phyloP scores from a whole-genome alignment of 2,888 invertebrate species.

The Diarsia rubi region DNA sequence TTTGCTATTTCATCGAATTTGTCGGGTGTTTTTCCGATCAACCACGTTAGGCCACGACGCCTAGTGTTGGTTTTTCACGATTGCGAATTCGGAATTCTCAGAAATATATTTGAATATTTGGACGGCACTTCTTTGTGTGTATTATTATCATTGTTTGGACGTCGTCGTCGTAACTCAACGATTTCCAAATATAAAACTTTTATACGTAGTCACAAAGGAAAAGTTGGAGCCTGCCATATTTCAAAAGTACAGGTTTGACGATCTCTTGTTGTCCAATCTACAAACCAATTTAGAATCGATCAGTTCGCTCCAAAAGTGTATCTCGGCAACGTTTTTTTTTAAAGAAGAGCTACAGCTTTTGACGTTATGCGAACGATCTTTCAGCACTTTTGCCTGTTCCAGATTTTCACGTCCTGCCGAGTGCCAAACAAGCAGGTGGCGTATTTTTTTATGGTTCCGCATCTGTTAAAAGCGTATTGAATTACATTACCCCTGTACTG shows the following conservation, averaged over 20 bases:
- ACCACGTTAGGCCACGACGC: slow-evolving; percentile 29
- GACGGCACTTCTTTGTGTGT: slow-evolving; percentile 26
- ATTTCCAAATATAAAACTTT: slow-evolving; percentile 29
- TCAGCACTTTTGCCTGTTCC: slow-evolving; percentile 57
- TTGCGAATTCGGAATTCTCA: slow-evolving; percentile 41
- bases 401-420: slow-evolving; percentile 69
- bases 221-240: slow-evolving; percentile 14
- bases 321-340: slow-evolving; percentile 51
- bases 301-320: slow-evolving; percentile 51
- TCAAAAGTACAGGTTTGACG: slow-evolving; percentile 29
- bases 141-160: slow-evolving; percentile 23
- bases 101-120: slow-evolving; percentile 45
- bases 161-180: slow-evolving; percentile 25
- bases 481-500: slow-evolving; percentile 66
- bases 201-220: slow-evolving; percentile 29
- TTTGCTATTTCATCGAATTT: slow-evolving; percentile 41
- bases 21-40: slow-evolving; percentile 22
- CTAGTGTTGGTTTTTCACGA: slow-evolving; percentile 33
- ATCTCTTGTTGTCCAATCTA: slow-evolving; percentile 56
- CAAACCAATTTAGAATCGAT: slow-evolving; percentile 59
- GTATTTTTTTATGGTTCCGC: slow-evolving; percentile 68
- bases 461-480: slow-evolving; percentile 68
- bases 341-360: slow-evolving; percentile 47
- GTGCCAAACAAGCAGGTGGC: slow-evolving; percentile 72
- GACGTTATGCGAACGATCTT: slow-evolving; percentile 44